These are phyloP conservation scores for Syrmaticus mikado DNA, from an alignment of 2,113 vertebrate species.

Conservation along the genomic window DNA sequence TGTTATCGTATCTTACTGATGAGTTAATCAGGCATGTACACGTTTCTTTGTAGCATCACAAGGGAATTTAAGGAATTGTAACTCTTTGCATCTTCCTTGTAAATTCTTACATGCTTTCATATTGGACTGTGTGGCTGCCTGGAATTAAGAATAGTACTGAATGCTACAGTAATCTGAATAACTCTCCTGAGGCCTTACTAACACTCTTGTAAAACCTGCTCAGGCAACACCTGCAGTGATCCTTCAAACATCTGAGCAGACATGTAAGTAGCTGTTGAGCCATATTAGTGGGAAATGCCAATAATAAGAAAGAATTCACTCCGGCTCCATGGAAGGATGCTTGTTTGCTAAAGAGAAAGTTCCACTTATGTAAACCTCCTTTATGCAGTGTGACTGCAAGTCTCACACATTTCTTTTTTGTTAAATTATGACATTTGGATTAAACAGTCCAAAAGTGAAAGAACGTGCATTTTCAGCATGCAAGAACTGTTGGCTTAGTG, in stretches of 20 bases:
- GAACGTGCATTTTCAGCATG: not conserved
- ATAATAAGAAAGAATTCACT: not conserved
- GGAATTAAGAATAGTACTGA: not conserved
- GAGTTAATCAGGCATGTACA: not conserved
- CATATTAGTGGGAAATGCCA: not conserved
- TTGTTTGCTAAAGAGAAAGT: not conserved
- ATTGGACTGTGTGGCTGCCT: not conserved
- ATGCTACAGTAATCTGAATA: not conserved
- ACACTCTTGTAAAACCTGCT: not conserved
- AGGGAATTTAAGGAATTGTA: not conserved
- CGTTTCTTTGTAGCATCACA: not conserved
- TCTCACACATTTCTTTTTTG: slow-evolving; percentile 33
- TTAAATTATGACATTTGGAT: slow-evolving; percentile 20
- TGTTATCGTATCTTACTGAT: not conserved
- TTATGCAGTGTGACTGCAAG: slow-evolving; percentile 51
- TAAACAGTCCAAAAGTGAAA: not conserved
- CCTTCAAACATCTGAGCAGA: not conserved
- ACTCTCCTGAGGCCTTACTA: not conserved
- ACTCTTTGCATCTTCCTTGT: not conserved
- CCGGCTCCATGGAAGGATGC: not conserved
- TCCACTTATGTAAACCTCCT: not conserved
- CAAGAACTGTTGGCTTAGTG: not conserved
- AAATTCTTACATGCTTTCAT: not conserved
- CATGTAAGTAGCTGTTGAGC: not conserved
- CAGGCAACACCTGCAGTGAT: not conserved